Conservation (phyloP, 2,888 invertebrate species). For the Acleris emargana region DNA sequence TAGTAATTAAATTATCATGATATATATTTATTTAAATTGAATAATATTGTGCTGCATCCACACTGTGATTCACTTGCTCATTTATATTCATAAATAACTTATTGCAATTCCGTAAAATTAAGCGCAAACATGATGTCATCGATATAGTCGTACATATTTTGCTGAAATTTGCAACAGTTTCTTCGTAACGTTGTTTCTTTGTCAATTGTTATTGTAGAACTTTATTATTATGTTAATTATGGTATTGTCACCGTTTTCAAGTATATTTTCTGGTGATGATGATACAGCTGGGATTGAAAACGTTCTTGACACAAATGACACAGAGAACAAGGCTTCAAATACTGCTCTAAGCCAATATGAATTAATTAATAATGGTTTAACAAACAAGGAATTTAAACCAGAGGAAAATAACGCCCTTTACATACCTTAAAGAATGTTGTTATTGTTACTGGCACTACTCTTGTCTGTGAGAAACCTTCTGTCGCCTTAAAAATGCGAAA, state of each 20-base stretch:
- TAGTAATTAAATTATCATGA: neutral
- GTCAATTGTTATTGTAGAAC: slow-evolving; percentile 30
- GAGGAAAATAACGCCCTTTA: too few species aligned
- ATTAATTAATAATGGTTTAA: neutral
- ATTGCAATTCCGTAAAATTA: slow-evolving; percentile 16
- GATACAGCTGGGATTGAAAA: slow-evolving; percentile 28
- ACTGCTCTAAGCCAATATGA: neutral
- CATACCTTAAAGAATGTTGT: too few species aligned
- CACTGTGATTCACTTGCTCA: slow-evolving; percentile 5
- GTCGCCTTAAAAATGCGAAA: too few species aligned
- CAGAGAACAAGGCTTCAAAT: slow-evolving; percentile 1
- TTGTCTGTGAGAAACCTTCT: too few species aligned
- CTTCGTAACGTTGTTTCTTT: slow-evolving; percentile 29
- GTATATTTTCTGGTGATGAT: slow-evolving; percentile 11
- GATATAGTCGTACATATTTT: slow-evolving; percentile 11
- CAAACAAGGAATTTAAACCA: too few species aligned
- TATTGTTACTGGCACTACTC: too few species aligned
- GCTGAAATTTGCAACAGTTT: slow-evolving; percentile 21
- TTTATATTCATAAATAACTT: slow-evolving; percentile 19
- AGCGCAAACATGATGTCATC: slow-evolving; percentile 30
- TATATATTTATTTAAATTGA: neutral
- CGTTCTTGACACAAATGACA: slow-evolving; percentile 26
- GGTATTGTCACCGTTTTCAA: slow-evolving; percentile 31
- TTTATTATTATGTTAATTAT: slow-evolving; percentile 33
- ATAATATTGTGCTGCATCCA: slow-evolving; percentile 7